These are phyloP conservation scores for Butorides virescens DNA, from an alignment of 2,113 vertebrate genomes.

Conservation along the genomic window DNA sequence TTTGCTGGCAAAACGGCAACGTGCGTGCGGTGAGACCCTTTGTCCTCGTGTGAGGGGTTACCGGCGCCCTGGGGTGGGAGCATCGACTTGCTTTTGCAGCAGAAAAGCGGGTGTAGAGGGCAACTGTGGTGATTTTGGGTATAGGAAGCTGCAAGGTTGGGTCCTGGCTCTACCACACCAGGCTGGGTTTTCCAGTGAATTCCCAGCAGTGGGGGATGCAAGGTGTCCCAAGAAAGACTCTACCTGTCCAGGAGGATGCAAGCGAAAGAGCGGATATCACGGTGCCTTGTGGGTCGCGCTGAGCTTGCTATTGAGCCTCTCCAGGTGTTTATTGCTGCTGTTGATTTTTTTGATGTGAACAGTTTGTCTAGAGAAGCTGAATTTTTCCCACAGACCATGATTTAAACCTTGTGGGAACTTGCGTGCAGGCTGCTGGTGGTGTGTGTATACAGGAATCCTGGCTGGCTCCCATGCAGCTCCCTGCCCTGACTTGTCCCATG, in stretches of 20 bases:
- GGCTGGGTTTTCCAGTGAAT: not conserved
- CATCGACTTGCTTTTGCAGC: not conserved
- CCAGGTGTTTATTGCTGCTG: not conserved
- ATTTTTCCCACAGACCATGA: not conserved
- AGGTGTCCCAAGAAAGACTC: not conserved
- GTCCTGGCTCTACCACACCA: not conserved
- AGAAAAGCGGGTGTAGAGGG: not conserved
- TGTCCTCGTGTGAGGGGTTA: not conserved
- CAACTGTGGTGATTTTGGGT: not conserved
- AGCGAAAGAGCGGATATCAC: not conserved
- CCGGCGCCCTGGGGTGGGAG: not conserved
- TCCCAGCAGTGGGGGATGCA: not conserved
- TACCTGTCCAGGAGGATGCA: not conserved
- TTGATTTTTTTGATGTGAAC: not conserved
- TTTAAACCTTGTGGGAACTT: slow-evolving; percentile 2
- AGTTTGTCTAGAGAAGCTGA: not conserved
- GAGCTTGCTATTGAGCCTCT: not conserved
- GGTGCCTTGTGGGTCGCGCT: not conserved
- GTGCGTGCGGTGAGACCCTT: not conserved
- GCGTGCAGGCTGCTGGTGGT: not conserved
- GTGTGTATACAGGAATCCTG: slow-evolving; percentile 9
- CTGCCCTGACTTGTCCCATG: not conserved
- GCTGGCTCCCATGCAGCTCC: not conserved
- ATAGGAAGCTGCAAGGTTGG: not conserved
- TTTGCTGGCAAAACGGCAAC: not conserved